Percentiles rank a stretch among this genome's conserved stretches.
Conservation (phyloP, 2,888 invertebrate genomes). For the Deilephila porcellus region DNA sequence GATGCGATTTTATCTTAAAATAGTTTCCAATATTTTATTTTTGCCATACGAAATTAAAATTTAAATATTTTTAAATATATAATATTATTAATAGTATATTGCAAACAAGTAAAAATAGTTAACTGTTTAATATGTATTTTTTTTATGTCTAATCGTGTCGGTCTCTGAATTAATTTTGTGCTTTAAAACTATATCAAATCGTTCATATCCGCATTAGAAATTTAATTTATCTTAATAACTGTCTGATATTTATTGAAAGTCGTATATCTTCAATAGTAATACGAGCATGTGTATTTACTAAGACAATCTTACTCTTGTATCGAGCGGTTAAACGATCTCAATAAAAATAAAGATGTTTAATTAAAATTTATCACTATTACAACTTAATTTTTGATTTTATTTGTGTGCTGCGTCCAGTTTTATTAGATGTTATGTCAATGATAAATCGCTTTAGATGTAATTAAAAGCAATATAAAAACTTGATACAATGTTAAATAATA, state of each 20-base stretch:
- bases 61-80: too few relatives aligned
- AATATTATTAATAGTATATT: too few relatives aligned
- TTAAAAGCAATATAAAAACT: slow-evolving; percentile 28
- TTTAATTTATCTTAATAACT: background rate
- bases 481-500: background rate
- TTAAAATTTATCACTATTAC: slow-evolving; percentile 41
- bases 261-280: background rate
- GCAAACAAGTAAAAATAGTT: background rate
- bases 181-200: background rate
- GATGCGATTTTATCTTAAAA: background rate
- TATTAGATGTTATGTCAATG: slow-evolving; percentile 35
- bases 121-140: background rate
- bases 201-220: slow-evolving; percentile 1
- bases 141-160: background rate
- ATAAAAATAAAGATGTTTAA: slow-evolving; percentile 32
- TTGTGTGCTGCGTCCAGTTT: slow-evolving; percentile 31
- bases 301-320: background rate
- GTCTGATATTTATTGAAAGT: background rate
- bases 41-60: background rate
- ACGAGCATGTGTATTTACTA: slow-evolving; percentile 3
- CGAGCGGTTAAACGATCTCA: slow-evolving; percentile 16
- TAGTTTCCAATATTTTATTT: background rate
- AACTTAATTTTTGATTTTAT: slow-evolving; percentile 38
- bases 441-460: slow-evolving; percentile 35
- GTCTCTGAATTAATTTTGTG: background rate